Percentiles rank a stretch among this genome's conserved stretches.
Conservation (phyloP, 2,888 invertebrate species). For the Harpalus rufipes region DNA sequence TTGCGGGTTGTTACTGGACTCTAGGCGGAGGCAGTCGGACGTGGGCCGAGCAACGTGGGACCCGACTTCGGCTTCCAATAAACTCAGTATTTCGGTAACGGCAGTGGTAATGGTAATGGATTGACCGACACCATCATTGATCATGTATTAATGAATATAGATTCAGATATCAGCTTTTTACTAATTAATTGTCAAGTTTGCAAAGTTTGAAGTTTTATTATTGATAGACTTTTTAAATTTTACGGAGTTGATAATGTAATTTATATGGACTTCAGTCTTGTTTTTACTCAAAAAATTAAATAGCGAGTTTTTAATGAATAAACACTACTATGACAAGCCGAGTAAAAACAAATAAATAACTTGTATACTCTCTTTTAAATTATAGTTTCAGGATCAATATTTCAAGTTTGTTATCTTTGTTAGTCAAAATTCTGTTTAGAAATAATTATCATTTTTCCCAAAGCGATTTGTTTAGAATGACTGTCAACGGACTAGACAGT, state of each 20-base stretch:
- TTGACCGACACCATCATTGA: constrained; percentile 13
- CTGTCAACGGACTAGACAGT: too few relatives aligned
- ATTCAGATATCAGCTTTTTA: constrained; percentile 7
- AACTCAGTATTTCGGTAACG: constrained; percentile 20
- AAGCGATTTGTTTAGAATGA: too few relatives aligned
- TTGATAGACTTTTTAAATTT: constrained; percentile 5
- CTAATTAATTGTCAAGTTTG: constrained; percentile 10
- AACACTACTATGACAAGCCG: too few relatives aligned
- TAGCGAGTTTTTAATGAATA: too few relatives aligned
- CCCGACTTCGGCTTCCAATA: constrained; percentile 27
- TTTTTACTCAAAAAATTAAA: too few relatives aligned
- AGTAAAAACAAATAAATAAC: too few relatives aligned
- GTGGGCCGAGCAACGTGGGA: background rate
- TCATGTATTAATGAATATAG: constrained; percentile 38
- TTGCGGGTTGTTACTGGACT: background rate
- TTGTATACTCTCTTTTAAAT: too few relatives aligned
- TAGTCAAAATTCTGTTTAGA: too few relatives aligned
- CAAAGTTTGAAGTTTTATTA: background rate
- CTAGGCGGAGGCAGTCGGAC: background rate
- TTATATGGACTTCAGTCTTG: background rate
- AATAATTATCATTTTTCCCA: too few relatives aligned
- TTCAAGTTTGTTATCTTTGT: too few relatives aligned
- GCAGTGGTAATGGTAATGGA: constrained; percentile 1
- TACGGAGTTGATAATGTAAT: background rate
- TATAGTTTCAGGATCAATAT: too few relatives aligned